These are phyloP conservation scores for Erebia epiphron DNA, from an alignment of 2,888 invertebrate species.

Conservation along the genomic window DNA sequence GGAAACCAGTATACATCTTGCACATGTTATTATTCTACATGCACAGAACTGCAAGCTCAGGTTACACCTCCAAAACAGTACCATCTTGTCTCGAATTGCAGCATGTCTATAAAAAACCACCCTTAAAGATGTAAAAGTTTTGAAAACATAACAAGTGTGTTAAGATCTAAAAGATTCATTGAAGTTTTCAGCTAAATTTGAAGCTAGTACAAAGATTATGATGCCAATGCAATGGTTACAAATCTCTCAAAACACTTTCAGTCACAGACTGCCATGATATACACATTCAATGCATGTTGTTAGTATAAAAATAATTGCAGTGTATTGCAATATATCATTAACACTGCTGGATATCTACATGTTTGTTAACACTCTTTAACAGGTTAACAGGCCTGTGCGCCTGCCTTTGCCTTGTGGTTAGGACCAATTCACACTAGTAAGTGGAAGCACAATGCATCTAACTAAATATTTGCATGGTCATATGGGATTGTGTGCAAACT, in stretches of 20 bases:
- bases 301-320: not conserved
- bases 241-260: conserved; percentile 38
- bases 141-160: conserved; percentile 39
- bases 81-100: conserved; percentile 7
- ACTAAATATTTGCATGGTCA: too few relatives aligned
- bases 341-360: not conserved
- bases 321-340: not conserved
- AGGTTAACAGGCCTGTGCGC: too few relatives aligned
- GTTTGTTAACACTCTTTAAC: too few relatives aligned
- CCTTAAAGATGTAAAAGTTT: conserved; percentile 17
- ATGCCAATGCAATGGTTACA: conserved; percentile 32
- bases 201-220: conserved; percentile 37
- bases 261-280: conserved; percentile 59
- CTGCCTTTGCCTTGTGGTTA: too few relatives aligned
- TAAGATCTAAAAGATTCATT: conserved; percentile 17
- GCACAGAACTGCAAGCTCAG: too few relatives aligned
- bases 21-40: too few relatives aligned
- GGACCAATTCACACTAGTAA: too few relatives aligned
- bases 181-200: conserved; percentile 42
- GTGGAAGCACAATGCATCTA: too few relatives aligned
- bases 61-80: too few relatives aligned
- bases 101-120: conserved; percentile 5
- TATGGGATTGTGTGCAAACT: too few relatives aligned
- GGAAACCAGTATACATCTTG: too few relatives aligned
- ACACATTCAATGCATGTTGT: conserved; percentile 20